A percentile compares a stretch with the other conserved stretches of the same genome.
Evolutionary conservation across 2,888 invertebrate species (phyloP).

Genomic region (Cheilosia soror): DNA sequence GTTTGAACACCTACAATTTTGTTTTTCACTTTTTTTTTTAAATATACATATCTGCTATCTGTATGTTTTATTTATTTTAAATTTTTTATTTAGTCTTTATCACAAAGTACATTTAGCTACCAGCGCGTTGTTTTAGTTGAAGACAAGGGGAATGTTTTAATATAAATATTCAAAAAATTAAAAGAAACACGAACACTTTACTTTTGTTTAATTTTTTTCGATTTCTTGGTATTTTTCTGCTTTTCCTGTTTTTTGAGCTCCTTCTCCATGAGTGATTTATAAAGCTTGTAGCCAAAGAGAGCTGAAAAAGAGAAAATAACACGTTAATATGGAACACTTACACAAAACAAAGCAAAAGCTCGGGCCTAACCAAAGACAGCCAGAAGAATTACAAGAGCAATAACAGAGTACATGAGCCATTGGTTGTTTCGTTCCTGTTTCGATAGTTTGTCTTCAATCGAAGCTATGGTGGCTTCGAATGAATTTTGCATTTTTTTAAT

Average conservation of each 20-base stretch:
- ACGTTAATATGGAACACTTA: background rate
- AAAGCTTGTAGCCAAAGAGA: conserved; percentile 94
- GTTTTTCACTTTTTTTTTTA: conserved; percentile 20
- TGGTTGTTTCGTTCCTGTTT: conserved; percentile 78
- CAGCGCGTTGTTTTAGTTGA: conserved; percentile 63
- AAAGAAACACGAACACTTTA: conserved; percentile 51
- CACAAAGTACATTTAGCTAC: conserved; percentile 68
- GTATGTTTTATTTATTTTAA: conserved; percentile 28
- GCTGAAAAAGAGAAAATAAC: conserved; percentile 86
- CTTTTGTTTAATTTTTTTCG: conserved; percentile 89
- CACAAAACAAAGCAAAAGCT: background rate
- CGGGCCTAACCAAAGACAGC: conserved; percentile 79
- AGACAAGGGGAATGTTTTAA: conserved; percentile 56
- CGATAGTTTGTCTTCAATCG: conserved; percentile 78
- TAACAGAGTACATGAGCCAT: conserved; percentile 79
- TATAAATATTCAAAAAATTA: conserved; percentile 45
- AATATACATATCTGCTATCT: conserved; percentile 33
- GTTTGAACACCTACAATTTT: conserved; percentile 29
- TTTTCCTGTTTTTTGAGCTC: conserved; percentile 92
- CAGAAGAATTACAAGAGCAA: conserved; percentile 78
- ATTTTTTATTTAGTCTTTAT: conserved; percentile 63
- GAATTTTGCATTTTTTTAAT: conserved; percentile 79
- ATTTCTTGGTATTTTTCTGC: conserved; percentile 88
- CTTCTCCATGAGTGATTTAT: conserved; percentile 91
- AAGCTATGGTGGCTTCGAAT: conserved; percentile 78